Evolutionary conservation across 1,140 invertebrate genomes (phyloP), one percentile per base, ranked within the genome.

Genomic region (Tyrophagus putrescentiae): DNA sequence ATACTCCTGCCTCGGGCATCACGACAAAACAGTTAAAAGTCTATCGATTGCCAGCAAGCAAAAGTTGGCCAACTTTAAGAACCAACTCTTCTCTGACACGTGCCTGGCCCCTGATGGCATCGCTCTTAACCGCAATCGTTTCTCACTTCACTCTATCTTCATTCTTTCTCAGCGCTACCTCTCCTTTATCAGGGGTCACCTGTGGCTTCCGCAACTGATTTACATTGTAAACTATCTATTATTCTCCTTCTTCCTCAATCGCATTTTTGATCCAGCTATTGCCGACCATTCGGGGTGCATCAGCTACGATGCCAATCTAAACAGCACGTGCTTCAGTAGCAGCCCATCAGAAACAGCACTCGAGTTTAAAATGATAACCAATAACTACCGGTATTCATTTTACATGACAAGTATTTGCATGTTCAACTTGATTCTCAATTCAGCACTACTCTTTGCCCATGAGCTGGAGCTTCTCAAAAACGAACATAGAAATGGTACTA

Each of bases 401-500:
- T 11, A 31, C 21, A 2, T 13, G 11, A 54, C n/a, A 31, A 54
- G n/a, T 13, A 34, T 32, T 54, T 27, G 32, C 7, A 3, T 3
- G 32, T 13, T 54, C 13, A 54, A n/a, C n/a, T n/a, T 54, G n/a
- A 32, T 54, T 2, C 28, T 54, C 11, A 31, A 54, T n/a, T 27
- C 13, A 9, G 11, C 52, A 4, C 25, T 54, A 33, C 21, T 29
- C 9, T 31, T 36, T 16, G 16, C 11, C 1, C n/a, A 13, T 18
- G 52, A 54, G 18, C 25, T 32, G n/a, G 27, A 34, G 21, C 21
- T 21, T 31, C 39, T 54, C 39, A 16, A 2, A n/a, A 54, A 54
- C 39, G 52, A 54, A 54, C 52, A 54, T 54, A 31, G 52, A 27
- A 54, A 54, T 54, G 52, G 52, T 52, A 52, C 27, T 25, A 7